Conservation (phyloP, 2,888 invertebrate genomes). For the Rhimphoctona megacephalus region DNA sequence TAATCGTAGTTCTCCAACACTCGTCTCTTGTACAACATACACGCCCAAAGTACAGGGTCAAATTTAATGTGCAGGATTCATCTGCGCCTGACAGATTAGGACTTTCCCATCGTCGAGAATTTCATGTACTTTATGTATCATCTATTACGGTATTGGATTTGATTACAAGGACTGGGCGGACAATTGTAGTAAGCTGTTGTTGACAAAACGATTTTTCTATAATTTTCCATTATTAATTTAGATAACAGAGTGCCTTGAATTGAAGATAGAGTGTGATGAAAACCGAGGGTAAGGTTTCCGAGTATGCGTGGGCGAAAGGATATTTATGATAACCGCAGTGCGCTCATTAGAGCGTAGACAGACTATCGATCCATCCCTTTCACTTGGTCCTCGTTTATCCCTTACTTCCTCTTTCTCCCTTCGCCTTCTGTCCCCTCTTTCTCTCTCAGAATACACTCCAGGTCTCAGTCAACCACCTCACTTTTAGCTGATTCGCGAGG, state of each 20-base stretch:
- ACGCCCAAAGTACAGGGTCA: slow-evolving; percentile 45
- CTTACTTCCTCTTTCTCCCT: slow-evolving; percentile 33
- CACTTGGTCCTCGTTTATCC: slow-evolving; percentile 49
- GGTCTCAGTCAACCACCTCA: slow-evolving; percentile 10
- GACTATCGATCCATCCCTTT: slow-evolving; percentile 71
- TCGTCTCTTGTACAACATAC: slow-evolving; percentile 17
- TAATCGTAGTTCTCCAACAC: slow-evolving; percentile 34
- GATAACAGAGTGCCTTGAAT: not conserved
- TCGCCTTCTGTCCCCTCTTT: not conserved
- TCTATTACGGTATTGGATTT: slow-evolving; percentile 22
- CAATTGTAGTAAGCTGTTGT: not conserved
- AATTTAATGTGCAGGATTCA: slow-evolving; percentile 22
- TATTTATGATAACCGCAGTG: slow-evolving; percentile 47
- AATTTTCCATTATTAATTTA: not conserved
- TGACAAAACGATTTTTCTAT: not conserved
- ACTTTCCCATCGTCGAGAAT: slow-evolving; percentile 35
- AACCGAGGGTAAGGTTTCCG: not conserved
- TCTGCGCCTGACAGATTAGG: slow-evolving; percentile 50
- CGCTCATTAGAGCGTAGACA: slow-evolving; percentile 54
- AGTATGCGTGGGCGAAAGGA: slow-evolving; percentile 35
- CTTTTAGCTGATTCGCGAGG: slow-evolving; percentile 9
- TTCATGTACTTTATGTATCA: not conserved
- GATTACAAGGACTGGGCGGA: slow-evolving; percentile 18
- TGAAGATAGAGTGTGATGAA: not conserved
- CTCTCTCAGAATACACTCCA: slow-evolving; percentile 12